Evolutionary conservation across 2,113 vertebrate species (phyloP), one percentile per base, ranked within the genome.

Genomic region (Amazona vittata): DNA sequence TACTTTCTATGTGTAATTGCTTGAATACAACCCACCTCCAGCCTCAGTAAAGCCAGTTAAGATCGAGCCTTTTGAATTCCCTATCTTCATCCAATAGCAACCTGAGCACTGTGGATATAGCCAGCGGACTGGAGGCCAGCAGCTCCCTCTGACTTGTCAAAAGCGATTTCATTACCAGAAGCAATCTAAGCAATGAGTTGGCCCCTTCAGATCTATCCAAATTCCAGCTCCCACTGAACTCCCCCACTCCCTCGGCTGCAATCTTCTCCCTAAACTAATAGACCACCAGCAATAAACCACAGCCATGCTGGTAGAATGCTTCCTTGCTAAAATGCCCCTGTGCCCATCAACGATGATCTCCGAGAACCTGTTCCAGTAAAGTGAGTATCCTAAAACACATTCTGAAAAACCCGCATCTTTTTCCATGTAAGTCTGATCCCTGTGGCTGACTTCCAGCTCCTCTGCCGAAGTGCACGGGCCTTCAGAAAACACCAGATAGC

Each of bases 401-500:
- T 28, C 69, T 79, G 65, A 82, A 92, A 82, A 68, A 16, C 24
- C 22, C 35, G 68, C 76, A 29, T 60, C 68, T 80, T 96, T 87
- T 93, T 86, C 91, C 83, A 86, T 92, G 81, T 71, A 43, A 71
- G 74, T 88, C 70, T 67, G 53, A 93, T 75, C 63, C 37, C 71
- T 11, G 0, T 63, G 88, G 59, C 92, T 90, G 83, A 83, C 55
- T 88, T 90, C 85, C 96, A 96, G 50, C 50, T 88, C 90, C 55
- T 80, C 71, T 78, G 57, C 46, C 69, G 69, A 67, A 89, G 50
- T 5, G 3, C 50, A 83, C 0, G 3, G 46, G 75, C 64, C 71
- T 94, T 86, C 47, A 78, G 85, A 92, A 96, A 96, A 92, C 60
- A 95, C 43, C 85, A 91, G 87, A 53, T 69, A 90, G 17, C 53